Evolutionary conservation across 2,888 invertebrate genomes (phyloP).

Genomic region (Amiota communis): DNA sequence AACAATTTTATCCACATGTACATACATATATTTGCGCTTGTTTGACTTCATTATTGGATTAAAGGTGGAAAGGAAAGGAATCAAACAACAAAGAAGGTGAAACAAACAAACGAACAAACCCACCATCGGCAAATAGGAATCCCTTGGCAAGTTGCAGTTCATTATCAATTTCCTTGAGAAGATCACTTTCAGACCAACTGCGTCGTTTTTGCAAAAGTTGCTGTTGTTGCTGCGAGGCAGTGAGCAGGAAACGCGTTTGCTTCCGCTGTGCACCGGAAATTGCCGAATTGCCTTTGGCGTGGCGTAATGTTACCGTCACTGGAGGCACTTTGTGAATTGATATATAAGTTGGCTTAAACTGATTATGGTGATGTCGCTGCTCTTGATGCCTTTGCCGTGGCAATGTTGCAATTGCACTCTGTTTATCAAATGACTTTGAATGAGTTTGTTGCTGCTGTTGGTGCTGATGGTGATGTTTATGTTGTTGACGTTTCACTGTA

Average conservation of each 20-base stretch:
- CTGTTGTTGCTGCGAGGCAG: conserved; percentile 59
- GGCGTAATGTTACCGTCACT: conserved; percentile 27
- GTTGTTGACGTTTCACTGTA: background rate
- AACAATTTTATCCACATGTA: too few relatives aligned
- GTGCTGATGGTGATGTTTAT: conserved; percentile 35
- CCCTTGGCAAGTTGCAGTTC: conserved; percentile 76
- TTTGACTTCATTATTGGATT: too few relatives aligned
- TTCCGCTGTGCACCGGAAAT: conserved; percentile 51
- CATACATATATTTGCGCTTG: too few relatives aligned
- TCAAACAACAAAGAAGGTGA: too few relatives aligned
- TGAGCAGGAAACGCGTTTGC: conserved; percentile 70
- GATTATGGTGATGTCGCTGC: conserved; percentile 15
- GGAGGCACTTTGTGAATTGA: conserved; percentile 49
- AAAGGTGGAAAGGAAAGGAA: background rate
- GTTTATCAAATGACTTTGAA: conserved; percentile 2
- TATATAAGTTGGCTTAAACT: conserved; percentile 26
- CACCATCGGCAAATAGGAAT: conserved; percentile 76
- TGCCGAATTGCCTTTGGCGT: conserved; percentile 16
- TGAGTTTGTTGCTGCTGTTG: conserved; percentile 31
- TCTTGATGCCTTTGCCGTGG: conserved; percentile 32
- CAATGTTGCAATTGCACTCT: background rate
- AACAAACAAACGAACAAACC: conserved; percentile 32
- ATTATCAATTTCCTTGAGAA: conserved; percentile 80
- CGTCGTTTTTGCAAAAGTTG: conserved; percentile 67
- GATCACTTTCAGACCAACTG: conserved; percentile 74